Percentiles rank a stretch among this genome's conserved stretches.
phyloP scores from a whole-genome alignment of 1,140 invertebrate species.

The Grapholita molesta region DNA sequence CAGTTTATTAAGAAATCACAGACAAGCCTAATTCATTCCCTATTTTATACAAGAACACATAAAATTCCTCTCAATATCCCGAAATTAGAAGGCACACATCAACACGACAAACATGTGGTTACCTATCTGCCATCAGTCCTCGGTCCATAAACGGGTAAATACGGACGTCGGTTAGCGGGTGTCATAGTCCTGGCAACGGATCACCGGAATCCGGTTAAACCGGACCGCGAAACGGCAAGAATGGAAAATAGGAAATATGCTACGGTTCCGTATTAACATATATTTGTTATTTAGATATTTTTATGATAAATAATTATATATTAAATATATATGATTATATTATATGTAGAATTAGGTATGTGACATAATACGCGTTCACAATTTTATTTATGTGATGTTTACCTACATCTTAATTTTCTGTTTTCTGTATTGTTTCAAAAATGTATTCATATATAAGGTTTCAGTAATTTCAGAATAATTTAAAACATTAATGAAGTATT shows the following conservation, averaged over 20 bases:
- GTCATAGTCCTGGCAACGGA: constrained; percentile 3
- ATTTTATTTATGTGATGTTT: no score
- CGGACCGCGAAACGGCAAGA: background rate
- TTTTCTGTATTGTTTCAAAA: no score
- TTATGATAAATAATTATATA: no score
- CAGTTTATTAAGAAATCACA: no score
- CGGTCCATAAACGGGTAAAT: constrained; percentile 8
- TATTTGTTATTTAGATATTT: background rate
- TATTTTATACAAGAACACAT: no score
- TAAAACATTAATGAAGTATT: background rate
- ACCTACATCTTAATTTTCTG: no score
- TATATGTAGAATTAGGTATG: no score
- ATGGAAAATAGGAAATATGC: background rate
- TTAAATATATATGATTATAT: no score
- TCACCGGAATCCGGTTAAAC: background rate
- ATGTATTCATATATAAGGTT: no score
- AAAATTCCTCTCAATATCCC: background rate
- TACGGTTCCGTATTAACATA: background rate
- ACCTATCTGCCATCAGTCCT: background rate
- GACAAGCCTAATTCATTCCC: no score
- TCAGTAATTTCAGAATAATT: background rate
- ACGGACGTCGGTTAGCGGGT: background rate
- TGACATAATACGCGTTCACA: no score
- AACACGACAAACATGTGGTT: background rate
- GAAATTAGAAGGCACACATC: background rate